Evolutionary conservation across 2,113 vertebrate genomes (phyloP).

Genomic region (Barnardius zonarius): DNA sequence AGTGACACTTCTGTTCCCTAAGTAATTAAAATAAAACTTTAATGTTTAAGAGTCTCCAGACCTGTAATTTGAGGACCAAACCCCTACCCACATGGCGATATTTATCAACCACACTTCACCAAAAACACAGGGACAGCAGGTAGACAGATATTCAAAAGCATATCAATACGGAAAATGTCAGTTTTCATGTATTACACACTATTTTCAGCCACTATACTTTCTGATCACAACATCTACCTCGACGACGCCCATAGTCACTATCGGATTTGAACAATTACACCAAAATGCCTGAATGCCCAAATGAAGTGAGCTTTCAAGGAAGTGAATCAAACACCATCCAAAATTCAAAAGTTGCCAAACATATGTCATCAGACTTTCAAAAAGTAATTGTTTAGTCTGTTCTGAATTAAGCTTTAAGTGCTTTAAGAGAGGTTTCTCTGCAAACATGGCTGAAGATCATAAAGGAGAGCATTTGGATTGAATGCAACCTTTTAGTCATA

Average conservation of each 20-base stretch:
- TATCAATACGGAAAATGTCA: not conserved
- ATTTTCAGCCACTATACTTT: not conserved
- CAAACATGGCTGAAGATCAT: constrained; percentile 59
- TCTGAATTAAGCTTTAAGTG: constrained; percentile 51
- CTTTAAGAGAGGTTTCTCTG: constrained; percentile 31
- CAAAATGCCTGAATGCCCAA: not conserved
- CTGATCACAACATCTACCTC: not conserved
- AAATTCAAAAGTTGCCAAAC: constrained; percentile 58
- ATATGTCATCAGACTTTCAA: constrained; percentile 59
- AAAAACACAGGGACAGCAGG: not conserved
- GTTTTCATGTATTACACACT: not conserved
- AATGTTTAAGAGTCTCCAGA: not conserved
- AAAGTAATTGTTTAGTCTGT: constrained; percentile 63
- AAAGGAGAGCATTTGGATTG: constrained; percentile 43
- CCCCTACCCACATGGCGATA: not conserved
- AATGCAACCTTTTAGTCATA: constrained; percentile 38
- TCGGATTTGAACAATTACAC: not conserved
- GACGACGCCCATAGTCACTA: not conserved
- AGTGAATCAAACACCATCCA: constrained; percentile 26
- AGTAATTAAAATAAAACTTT: not conserved
- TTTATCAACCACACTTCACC: not conserved
- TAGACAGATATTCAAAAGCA: not conserved
- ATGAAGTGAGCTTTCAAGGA: constrained; percentile 47
- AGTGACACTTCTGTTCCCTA: not conserved
- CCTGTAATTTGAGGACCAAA: not conserved